phyloP scores from a whole-genome alignment of 2,888 invertebrate genomes.

The Lymantria dispar region DNA sequence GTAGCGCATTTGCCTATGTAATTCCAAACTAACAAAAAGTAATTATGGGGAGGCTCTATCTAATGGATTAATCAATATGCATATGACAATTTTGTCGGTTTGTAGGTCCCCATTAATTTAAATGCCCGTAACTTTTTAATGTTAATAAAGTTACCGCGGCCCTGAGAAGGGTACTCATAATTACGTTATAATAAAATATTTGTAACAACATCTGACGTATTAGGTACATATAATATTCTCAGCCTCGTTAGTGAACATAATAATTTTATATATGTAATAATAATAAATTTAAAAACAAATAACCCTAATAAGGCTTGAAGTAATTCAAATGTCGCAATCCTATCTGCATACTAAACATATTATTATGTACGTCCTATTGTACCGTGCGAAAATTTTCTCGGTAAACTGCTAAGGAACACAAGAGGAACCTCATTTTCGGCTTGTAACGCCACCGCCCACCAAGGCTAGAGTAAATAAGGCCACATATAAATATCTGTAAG shows the following conservation, averaged over 20 bases:
- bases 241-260: neutral
- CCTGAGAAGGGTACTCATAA: too few relatives aligned
- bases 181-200: too few relatives aligned
- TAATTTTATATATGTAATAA: neutral
- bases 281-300: constrained; percentile 11
- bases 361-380: constrained; percentile 37
- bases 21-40: too few relatives aligned
- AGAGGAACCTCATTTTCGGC: constrained; percentile 73
- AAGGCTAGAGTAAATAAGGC: constrained; percentile 75
- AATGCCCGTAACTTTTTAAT: too few relatives aligned
- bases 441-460: constrained; percentile 48
- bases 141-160: too few relatives aligned
- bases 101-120: too few relatives aligned
- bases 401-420: constrained; percentile 43
- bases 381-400: constrained; percentile 76
- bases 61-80: too few relatives aligned
- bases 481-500: constrained; percentile 76
- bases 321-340: constrained; percentile 41
- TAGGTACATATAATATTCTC: too few relatives aligned
- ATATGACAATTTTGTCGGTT: too few relatives aligned
- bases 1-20: too few relatives aligned
- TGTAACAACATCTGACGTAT: too few relatives aligned
- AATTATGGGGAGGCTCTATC: too few relatives aligned
- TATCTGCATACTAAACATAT: constrained; percentile 49
- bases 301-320: constrained; percentile 38